Evolutionary conservation across 1,140 invertebrate species (phyloP).

Genomic region (Radopholus similis): DNA sequence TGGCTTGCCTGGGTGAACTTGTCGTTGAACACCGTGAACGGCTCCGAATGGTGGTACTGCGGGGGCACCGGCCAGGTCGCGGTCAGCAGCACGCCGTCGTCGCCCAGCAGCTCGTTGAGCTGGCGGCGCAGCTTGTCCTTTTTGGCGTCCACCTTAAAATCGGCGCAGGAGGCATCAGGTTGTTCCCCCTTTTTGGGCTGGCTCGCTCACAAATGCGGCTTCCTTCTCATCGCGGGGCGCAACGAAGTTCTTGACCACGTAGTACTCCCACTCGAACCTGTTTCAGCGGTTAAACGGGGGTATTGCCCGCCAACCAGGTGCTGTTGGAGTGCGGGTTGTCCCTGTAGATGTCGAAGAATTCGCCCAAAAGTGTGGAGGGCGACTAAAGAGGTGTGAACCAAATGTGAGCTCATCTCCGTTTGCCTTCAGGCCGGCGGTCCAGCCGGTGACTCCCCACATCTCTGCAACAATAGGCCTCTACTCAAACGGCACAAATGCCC

Average conservation of each 20-base stretch:
- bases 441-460: conserved; percentile 7
- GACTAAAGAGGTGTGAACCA: conserved; percentile 15
- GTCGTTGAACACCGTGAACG: conserved; percentile 37
- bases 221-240: not conserved
- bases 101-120: conserved; percentile 65
- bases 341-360: conserved; percentile 66
- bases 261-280: conserved; percentile 72
- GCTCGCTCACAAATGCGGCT: conserved; percentile 12
- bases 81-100: conserved; percentile 61
- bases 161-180: not conserved
- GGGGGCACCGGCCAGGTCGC: conserved; percentile 61
- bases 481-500: no score
- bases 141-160: conserved; percentile 44
- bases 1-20: not conserved
- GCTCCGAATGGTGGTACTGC: conserved; percentile 61
- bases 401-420: conserved; percentile 9
- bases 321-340: conserved; percentile 74
- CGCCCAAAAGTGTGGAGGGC: conserved; percentile 56
- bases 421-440: not conserved
- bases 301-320: conserved; percentile 77
- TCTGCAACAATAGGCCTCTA: no score
- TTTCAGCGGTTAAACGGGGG: no score
- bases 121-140: conserved; percentile 56
- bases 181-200: conserved; percentile 7
- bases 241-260: conserved; percentile 70